phyloP scores from a whole-genome alignment of 2,113 vertebrate species.

The Tenebrosternarchus preto region DNA sequence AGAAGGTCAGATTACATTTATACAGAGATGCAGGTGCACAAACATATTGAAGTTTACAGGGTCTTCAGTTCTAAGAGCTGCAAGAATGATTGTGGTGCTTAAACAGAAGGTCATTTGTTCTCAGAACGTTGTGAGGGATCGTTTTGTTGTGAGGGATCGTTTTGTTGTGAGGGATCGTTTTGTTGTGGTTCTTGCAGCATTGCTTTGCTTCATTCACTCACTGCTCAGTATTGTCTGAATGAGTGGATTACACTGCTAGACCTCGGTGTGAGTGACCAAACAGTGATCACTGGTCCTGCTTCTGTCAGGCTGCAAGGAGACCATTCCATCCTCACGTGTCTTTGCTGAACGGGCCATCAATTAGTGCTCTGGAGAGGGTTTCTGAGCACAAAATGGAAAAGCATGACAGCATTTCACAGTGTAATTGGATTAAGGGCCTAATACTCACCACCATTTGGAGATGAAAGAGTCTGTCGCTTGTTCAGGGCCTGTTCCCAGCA shows the following conservation, averaged over 20 bases:
- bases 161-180: neutral
- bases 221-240: neutral
- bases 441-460: slow-evolving; percentile 10
- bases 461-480: neutral
- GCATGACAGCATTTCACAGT: slow-evolving; percentile 50
- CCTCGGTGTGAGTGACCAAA: neutral
- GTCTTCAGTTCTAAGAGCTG: neutral
- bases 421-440: slow-evolving; percentile 53
- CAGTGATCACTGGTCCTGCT: neutral
- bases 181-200: neutral
- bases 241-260: neutral
- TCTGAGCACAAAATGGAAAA: slow-evolving; percentile 11
- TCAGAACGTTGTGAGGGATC: neutral
- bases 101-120: neutral
- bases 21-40: too few relatives aligned
- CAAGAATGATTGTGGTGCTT: neutral
- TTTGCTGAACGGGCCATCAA: neutral
- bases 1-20: too few relatives aligned
- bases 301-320: too few relatives aligned
- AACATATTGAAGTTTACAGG: neutral
- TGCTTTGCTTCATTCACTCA: neutral
- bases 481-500: neutral
- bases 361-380: slow-evolving; percentile 26
- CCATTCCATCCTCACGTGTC: too few relatives aligned
- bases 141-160: too few relatives aligned